Evolutionary conservation across 1,140 invertebrate species (phyloP).

Genomic region (Triops cancriformis): DNA sequence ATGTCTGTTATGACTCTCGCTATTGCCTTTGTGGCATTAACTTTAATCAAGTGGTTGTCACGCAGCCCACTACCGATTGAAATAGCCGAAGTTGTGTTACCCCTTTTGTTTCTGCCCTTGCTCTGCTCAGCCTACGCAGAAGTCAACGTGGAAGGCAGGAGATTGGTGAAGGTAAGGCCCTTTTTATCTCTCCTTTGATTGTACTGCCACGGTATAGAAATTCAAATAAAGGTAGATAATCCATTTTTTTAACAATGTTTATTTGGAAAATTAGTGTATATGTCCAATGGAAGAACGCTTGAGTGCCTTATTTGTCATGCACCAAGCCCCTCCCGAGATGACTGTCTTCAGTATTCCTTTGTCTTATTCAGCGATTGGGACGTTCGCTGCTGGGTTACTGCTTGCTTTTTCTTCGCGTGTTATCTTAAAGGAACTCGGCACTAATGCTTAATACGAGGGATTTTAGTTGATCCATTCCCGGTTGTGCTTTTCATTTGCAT

Average conservation of each 20-base stretch:
- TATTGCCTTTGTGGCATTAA: conserved; percentile 19
- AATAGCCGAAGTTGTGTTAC: conserved; percentile 19
- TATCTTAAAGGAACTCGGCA: conserved; percentile 22
- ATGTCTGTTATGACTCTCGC: conserved; percentile 17
- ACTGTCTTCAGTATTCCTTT: conserved; percentile 23
- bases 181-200: neutral
- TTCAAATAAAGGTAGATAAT: neutral
- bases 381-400: conserved; percentile 19
- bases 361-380: conserved; percentile 19
- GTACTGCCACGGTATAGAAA: neutral
- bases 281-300: conserved; percentile 26
- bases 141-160: conserved; percentile 24
- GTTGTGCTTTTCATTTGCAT: neutral
- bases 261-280: conserved; percentile 19
- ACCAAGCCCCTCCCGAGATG: conserved; percentile 24
- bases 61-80: conserved; percentile 15
- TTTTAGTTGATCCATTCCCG: neutral
- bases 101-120: conserved; percentile 21
- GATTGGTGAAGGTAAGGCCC: conserved; percentile 20
- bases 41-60: conserved; percentile 24
- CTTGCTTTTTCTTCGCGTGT: conserved; percentile 21
- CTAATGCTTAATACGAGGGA: neutral
- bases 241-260: neutral
- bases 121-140: conserved; percentile 27
- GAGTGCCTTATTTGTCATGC: conserved; percentile 21